A percentile compares a stretch with the other conserved stretches of the same genome.
These are phyloP conservation scores for Hetaerina titia DNA, from an alignment of 2,888 invertebrate species.

Conservation along the genomic window DNA sequence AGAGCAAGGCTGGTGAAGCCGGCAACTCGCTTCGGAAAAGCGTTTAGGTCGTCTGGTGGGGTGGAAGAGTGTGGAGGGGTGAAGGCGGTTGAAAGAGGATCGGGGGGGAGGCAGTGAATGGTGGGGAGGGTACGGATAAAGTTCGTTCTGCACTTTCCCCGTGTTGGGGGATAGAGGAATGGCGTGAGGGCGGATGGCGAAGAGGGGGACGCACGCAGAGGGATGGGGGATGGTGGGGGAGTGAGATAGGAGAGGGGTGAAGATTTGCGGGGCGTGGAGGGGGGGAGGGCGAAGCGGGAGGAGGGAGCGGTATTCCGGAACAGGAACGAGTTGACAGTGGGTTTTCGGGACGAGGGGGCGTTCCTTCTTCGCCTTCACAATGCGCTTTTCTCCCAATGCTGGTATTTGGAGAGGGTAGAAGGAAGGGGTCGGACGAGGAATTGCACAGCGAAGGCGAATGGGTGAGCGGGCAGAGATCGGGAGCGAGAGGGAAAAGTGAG, in stretches of 20 bases:
- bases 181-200: too few species aligned
- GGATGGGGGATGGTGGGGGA: too few species aligned
- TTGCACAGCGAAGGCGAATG: neutral
- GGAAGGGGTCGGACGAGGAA: neutral
- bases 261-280: too few species aligned
- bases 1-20: neutral
- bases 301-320: constrained; percentile 1
- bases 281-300: neutral
- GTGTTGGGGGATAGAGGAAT: too few species aligned
- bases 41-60: neutral
- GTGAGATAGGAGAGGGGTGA: neutral
- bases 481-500: neutral
- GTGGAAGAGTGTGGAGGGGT: neutral
- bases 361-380: constrained; percentile 2
- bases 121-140: too few species aligned
- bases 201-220: too few species aligned
- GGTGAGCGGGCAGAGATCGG: neutral
- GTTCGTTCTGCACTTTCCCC: too few species aligned
- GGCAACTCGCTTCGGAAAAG: constrained; percentile 23
- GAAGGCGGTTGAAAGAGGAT: neutral
- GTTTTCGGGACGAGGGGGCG: constrained; percentile 24
- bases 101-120: neutral
- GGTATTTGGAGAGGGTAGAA: too few species aligned
- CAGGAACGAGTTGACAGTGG: constrained; percentile 54
- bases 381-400: neutral